Evolutionary conservation across 2,888 invertebrate genomes (phyloP).

Genomic region (Ormyrus thymus): DNA sequence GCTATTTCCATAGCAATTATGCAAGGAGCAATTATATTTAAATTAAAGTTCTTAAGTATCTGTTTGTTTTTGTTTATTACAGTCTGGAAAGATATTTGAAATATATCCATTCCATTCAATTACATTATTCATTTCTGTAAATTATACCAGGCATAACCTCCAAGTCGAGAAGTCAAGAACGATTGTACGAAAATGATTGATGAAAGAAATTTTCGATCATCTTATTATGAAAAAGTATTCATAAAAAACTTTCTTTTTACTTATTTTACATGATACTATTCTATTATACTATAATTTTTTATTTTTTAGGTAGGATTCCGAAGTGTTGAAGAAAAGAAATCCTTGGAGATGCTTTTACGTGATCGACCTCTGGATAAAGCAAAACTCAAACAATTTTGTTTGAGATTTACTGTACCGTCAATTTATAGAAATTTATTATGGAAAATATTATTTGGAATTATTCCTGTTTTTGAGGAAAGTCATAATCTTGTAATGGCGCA

Average conservation of each 20-base stretch:
- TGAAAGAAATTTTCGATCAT: slow-evolving; percentile 87
- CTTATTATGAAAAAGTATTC: slow-evolving; percentile 85
- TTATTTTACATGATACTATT: background rate
- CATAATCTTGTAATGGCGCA: slow-evolving; percentile 86
- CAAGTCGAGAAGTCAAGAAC: too few species aligned
- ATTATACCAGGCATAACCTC: too few species aligned
- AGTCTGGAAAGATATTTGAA: too few species aligned
- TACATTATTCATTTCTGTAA: too few species aligned
- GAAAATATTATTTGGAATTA: slow-evolving; percentile 89
- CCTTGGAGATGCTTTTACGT: slow-evolving; percentile 90
- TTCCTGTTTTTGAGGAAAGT: slow-evolving; percentile 86
- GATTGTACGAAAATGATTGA: slow-evolving; percentile 75
- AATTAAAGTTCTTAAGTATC: too few species aligned
- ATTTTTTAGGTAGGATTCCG: slow-evolving; percentile 84
- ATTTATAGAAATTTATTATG: slow-evolving; percentile 88
- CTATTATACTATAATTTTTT: background rate
- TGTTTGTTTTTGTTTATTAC: too few species aligned
- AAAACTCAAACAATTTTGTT: slow-evolving; percentile 89
- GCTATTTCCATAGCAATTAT: too few species aligned
- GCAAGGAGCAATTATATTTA: too few species aligned
- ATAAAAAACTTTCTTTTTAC: slow-evolving; percentile 4
- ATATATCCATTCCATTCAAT: too few species aligned
- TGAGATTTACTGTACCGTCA: slow-evolving; percentile 89
- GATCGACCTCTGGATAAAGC: slow-evolving; percentile 87
- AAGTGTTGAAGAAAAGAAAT: slow-evolving; percentile 93